These are phyloP conservation scores for Eulemur rufifrons DNA, from an alignment of 2,113 vertebrate genomes.

Conservation along the genomic window DNA sequence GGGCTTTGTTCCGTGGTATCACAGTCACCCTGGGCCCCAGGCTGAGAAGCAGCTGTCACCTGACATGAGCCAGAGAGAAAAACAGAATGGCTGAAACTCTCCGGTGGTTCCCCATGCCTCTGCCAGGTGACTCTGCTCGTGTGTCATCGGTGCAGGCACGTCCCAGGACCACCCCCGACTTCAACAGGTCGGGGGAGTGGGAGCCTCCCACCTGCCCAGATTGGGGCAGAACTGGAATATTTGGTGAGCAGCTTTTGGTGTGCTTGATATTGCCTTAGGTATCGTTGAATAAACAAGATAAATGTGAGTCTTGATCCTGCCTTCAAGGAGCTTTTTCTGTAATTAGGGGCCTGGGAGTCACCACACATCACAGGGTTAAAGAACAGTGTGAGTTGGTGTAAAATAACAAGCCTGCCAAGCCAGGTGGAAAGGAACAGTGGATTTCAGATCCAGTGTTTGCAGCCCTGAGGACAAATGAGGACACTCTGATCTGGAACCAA, in stretches of 20 bases:
- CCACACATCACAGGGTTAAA: neutral
- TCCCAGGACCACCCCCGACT: neutral
- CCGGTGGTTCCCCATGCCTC: neutral
- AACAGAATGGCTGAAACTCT: neutral
- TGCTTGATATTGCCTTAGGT: neutral
- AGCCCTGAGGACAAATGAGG: neutral
- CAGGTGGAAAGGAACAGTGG: neutral
- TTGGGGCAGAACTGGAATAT: neutral
- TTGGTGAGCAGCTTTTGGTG: neutral
- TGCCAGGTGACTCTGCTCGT: neutral
- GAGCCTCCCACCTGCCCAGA: neutral
- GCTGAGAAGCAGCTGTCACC: slow-evolving; percentile 12
- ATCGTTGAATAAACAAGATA: neutral
- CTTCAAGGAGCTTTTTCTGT: neutral
- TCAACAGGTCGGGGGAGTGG: neutral
- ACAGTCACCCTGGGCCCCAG: neutral
- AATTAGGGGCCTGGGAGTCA: neutral
- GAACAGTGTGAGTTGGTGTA: neutral
- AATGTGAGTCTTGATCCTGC: neutral
- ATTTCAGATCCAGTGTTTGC: neutral
- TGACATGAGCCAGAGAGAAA: neutral
- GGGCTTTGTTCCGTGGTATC: neutral
- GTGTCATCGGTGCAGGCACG: neutral
- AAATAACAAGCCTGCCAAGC: neutral
- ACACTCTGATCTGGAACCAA: neutral